phyloP scores from a whole-genome alignment of 2,113 vertebrate genomes.

The Hemicordylus capensis region DNA sequence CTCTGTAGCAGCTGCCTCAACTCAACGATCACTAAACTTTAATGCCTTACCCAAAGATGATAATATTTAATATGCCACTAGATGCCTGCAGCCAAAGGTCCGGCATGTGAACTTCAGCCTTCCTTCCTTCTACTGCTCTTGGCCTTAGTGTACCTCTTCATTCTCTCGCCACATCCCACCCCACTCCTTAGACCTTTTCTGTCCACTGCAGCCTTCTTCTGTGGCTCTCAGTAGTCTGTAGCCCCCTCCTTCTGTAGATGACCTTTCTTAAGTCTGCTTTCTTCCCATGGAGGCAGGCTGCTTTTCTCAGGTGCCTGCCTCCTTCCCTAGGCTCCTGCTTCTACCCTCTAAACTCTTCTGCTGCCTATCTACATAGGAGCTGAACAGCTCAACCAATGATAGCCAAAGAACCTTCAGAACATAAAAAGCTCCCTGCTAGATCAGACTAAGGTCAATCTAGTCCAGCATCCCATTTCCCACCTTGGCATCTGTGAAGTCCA shows the following conservation, averaged over 20 bases:
- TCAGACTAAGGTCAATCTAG: too few relatives aligned
- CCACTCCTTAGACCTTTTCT: background rate
- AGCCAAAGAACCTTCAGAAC: background rate
- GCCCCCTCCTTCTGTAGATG: background rate
- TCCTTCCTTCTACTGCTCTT: background rate
- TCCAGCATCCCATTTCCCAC: too few relatives aligned
- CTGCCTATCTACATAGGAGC: background rate
- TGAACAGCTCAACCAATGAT: background rate
- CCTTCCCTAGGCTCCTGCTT: background rate
- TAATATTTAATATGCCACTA: fast-evolving
- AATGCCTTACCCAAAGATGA: fast-evolving
- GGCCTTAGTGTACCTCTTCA: background rate
- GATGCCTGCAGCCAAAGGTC: background rate
- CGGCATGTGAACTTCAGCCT: background rate
- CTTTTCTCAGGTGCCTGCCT: background rate
- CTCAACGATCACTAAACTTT: background rate
- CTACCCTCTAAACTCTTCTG: background rate
- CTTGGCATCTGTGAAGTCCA: too few relatives aligned
- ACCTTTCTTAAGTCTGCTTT: background rate
- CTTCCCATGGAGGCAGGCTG: background rate
- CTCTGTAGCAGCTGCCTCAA: background rate
- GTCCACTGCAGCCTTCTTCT: background rate
- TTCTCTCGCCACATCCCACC: background rate
- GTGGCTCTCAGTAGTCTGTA: background rate
- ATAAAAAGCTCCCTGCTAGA: too few relatives aligned